Conservation (phyloP, 2,797 vertebrate species). For the Pantherophis vulpinus region DNA sequence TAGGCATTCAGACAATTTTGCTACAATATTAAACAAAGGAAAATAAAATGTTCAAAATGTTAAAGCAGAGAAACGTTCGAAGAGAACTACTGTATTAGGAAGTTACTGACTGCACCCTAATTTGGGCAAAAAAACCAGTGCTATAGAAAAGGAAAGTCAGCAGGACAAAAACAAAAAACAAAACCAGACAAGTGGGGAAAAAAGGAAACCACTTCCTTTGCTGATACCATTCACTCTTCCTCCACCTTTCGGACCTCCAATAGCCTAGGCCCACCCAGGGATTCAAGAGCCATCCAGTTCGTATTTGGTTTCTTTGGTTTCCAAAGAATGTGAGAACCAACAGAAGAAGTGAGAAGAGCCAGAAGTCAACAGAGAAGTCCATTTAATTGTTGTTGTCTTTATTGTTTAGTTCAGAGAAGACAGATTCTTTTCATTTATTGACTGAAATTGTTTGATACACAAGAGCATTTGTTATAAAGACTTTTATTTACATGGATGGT, state of each 20-base stretch:
- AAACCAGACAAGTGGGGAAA: not conserved
- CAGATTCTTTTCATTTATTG: slow-evolving; percentile 30
- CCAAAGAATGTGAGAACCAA: not conserved
- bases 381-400: slow-evolving; percentile 16
- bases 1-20: not conserved
- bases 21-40: not conserved
- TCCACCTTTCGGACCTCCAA: not conserved
- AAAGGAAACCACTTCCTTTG: too few relatives aligned
- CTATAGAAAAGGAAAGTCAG: not conserved
- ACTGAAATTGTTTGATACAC: slow-evolving; percentile 24
- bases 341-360: not conserved
- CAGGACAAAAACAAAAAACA: not conserved
- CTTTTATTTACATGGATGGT: slow-evolving; percentile 26
- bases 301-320: not conserved
- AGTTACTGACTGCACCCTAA: not conserved
- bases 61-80: not conserved
- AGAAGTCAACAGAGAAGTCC: not conserved
- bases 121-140: not conserved
- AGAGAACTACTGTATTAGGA: not conserved
- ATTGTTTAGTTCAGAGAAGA: slow-evolving; percentile 34
- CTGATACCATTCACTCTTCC: not conserved
- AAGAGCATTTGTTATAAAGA: slow-evolving; percentile 28
- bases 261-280: not conserved
- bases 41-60: not conserved
- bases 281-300: not conserved